Evolutionary conservation across 2,113 vertebrate genomes (phyloP), one percentile per base, ranked within the genome.

Genomic region (Hemibates koningsi): DNA sequence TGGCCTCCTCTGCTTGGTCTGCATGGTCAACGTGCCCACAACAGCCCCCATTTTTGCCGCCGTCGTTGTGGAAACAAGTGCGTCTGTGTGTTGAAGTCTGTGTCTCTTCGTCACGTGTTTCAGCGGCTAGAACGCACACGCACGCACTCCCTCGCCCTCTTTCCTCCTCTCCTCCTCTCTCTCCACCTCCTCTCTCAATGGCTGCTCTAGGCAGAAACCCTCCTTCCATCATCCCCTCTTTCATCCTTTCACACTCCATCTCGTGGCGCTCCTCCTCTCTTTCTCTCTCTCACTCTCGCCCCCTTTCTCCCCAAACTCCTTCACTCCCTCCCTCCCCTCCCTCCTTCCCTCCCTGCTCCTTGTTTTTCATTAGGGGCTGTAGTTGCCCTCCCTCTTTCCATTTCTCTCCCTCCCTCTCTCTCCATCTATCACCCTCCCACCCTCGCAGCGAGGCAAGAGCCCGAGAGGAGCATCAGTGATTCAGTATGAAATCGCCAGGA

Each of bases 11-110:
- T 97, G 96, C 96, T 98, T 98, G 91, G 97, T 98, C 96, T 99
- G 98, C 97, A 98, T 97, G 54, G 98, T 98, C 96, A 99, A 97
- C 13, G 98, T 98, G 90, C 98, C 98, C 97, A 99, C 98, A 94
- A 99, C 98, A 88, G 98, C 98, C 95, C 98, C 98, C 98, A 99
- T 99, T 96, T 94, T 94, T 97, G 91, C 94, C 3, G 92, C 89
- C 82, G 94, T 95, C 90, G 94, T 93, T 87, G 94, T 95, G 94
- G 95, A 94, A 95, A 96, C 94, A 91, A 90, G 91, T 66, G 63
- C 85, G 93, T 94, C 93, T 90, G 86, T 89, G 43, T 85, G 91
- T 86, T 83, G 91, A 90, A 86, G 86, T 95, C 92, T 93, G 89
- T 91, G 73, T 92, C 83, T 93, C 61, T 90, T 93, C 57, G 90